Evolutionary conservation across 2,888 invertebrate genomes (phyloP).

Genomic region (Archaeoteleia sp.): DNA sequence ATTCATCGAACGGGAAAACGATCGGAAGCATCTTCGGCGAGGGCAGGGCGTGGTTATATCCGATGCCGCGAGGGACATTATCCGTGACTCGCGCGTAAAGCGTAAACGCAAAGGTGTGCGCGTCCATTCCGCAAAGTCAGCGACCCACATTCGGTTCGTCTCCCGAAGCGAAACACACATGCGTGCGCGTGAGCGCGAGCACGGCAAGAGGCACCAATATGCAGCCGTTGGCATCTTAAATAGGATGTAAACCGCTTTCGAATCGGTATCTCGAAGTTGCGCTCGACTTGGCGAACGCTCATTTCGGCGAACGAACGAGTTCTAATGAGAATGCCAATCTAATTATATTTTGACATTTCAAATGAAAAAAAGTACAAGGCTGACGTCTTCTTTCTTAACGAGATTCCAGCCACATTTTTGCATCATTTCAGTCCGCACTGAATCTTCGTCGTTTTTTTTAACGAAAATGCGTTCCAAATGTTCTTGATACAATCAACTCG

Average conservation of each 20-base stretch:
- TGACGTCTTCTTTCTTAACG: no score
- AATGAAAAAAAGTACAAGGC: no score
- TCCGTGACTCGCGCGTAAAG: conserved; percentile 47
- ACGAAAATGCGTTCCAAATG: no score
- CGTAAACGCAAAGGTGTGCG: conserved; percentile 56
- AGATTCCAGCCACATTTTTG: no score
- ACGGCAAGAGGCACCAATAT: conserved; percentile 56
- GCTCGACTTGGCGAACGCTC: conserved; percentile 38
- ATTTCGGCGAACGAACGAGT: conserved; percentile 40
- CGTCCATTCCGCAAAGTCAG: conserved; percentile 61
- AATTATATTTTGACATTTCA: conserved; percentile 26
- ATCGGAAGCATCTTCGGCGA: conserved; percentile 57
- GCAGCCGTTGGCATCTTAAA: conserved; percentile 64
- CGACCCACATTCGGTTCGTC: conserved; percentile 67
- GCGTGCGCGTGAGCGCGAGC: conserved; percentile 58
- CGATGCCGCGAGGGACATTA: conserved; percentile 51
- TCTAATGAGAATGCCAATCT: conserved; percentile 41
- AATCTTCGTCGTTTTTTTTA: no score
- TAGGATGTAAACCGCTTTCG: conserved; percentile 67
- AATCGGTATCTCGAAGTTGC: conserved; percentile 59
- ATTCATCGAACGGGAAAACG: conserved; percentile 60
- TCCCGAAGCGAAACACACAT: conserved; percentile 50
- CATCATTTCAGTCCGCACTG: no score
- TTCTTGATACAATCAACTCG: no score
- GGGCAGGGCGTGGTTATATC: conserved; percentile 65